phyloP scores from a whole-genome alignment of 2,113 vertebrate species.

The Gadus macrocephalus region DNA sequence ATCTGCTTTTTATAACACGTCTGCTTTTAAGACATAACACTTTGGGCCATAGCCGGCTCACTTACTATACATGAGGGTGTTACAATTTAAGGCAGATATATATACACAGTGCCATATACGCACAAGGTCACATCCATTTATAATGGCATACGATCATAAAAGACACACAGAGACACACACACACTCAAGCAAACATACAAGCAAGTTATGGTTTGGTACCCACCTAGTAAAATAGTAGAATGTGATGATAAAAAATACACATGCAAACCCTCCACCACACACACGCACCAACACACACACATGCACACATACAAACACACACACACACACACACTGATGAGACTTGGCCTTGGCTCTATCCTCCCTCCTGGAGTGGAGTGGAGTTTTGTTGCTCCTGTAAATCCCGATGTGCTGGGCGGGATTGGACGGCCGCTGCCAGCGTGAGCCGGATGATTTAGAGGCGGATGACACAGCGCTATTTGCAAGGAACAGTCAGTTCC shows the following conservation, averaged over 20 bases:
- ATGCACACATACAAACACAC: not conserved
- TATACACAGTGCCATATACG: not conserved
- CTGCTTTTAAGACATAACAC: too few species aligned
- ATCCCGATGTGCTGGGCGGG: conserved; percentile 9
- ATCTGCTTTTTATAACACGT: too few species aligned
- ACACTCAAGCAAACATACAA: too few species aligned
- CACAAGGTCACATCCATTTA: not conserved
- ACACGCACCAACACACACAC: not conserved
- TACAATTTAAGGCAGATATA: too few species aligned
- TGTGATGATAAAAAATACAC: not conserved
- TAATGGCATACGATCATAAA: not conserved
- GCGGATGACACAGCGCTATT: conserved; percentile 32
- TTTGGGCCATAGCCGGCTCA: too few species aligned
- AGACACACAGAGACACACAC: too few species aligned
- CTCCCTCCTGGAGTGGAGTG: conserved; percentile 7
- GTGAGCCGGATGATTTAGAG: conserved; percentile 32
- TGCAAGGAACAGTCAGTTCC: conserved; percentile 38
- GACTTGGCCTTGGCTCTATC: conserved; percentile 6
- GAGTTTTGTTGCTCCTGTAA: conserved; percentile 19
- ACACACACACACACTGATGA: not conserved
- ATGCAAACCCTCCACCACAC: not conserved
- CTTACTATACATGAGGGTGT: too few species aligned
- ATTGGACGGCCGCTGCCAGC: conserved; percentile 21
- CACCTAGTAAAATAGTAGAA: too few species aligned
- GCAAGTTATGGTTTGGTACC: too few species aligned